A percentile compares a stretch with the other conserved stretches of the same genome.
Evolutionary conservation across 2,888 invertebrate genomes (phyloP).

Genomic region (Elgonia sp.): DNA sequence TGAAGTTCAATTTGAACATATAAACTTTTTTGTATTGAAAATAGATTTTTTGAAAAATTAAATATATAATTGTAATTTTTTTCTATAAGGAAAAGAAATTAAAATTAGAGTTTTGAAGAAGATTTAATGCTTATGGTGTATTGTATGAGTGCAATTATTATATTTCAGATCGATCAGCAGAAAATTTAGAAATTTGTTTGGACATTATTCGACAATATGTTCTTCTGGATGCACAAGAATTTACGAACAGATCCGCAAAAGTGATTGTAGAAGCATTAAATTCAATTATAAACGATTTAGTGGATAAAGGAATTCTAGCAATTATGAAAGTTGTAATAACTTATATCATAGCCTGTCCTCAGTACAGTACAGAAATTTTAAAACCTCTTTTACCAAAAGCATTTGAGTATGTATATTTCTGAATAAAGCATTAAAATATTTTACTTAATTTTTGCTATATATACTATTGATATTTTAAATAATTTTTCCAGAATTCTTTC

Average conservation of each 20-base stretch:
- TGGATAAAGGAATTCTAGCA: constrained; percentile 85
- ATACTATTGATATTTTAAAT: too few relatives aligned
- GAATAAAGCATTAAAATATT: too few relatives aligned
- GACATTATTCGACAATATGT: constrained; percentile 89
- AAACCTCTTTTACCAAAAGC: constrained; percentile 89
- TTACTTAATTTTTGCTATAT: too few relatives aligned
- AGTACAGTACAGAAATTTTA: constrained; percentile 91
- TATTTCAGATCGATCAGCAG: constrained; percentile 92
- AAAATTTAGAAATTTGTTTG: constrained; percentile 93
- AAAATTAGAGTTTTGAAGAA: too few relatives aligned
- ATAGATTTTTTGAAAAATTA: too few relatives aligned
- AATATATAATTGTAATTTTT: too few relatives aligned
- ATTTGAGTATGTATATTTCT: constrained; percentile 87
- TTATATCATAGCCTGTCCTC: constrained; percentile 92
- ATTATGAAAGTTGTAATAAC: constrained; percentile 93
- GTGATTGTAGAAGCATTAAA: constrained; percentile 91
- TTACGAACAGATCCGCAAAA: constrained; percentile 87
- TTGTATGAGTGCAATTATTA: neutral
- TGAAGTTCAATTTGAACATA: too few relatives aligned
- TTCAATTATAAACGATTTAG: constrained; percentile 93
- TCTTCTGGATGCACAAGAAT: constrained; percentile 36
- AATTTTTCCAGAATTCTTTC: too few relatives aligned
- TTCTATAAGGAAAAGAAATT: too few relatives aligned
- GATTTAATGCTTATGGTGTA: too few relatives aligned
- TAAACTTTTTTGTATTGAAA: too few relatives aligned